Evolutionary conservation across 2,113 vertebrate species (phyloP), one percentile per base, ranked within the genome.

Genomic region (Scolopax mira): DNA sequence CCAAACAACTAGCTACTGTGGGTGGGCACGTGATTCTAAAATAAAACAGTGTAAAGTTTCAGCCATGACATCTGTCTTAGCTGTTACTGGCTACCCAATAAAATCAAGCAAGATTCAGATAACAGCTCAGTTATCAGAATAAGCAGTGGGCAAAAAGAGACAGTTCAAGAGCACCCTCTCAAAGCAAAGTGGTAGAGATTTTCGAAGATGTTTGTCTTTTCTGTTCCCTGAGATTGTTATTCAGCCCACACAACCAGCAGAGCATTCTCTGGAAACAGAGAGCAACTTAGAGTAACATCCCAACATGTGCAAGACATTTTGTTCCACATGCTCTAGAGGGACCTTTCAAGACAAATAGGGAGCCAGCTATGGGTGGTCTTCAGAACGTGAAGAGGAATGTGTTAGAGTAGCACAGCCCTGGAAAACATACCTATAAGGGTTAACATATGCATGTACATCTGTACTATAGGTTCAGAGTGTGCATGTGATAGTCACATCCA

Each of bases 291-390:
- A 94, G 93, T 60, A 87, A 93, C 80, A 83, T 92, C 82, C 66
- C 94, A 90, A 92, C 96, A 96, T 90, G 55, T 97, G 94, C 88
- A 97, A 97, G 89, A 88, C 82, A 94, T 96, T 97, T 97, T 90
- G 88, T 94, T 93, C 92, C 65, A 85, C 80, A 28, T 71, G 88
- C 93, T 96, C 62, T 75, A 62, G 69, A 97, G 80, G 60, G 88
- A 94, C 64, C 85, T 46, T 90, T 94, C 90, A 90, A 97, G 67
- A 85, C 74, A 73, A 96, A 91, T 13, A 97, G 87, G 44, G 87
- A 97, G 82, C 71, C 79, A 90, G 85, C 91, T 96, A 93, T 71
- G 97, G 95, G 97, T 97, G 95, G 95, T 96, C 96, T 97, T 95
- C 65, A 89, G 83, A 97, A 93, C 79, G 87, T 49, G 61, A 78